Base-by-base conservation (phyloP, 2,797 vertebrate species). In the Picus viridis region DNA sequence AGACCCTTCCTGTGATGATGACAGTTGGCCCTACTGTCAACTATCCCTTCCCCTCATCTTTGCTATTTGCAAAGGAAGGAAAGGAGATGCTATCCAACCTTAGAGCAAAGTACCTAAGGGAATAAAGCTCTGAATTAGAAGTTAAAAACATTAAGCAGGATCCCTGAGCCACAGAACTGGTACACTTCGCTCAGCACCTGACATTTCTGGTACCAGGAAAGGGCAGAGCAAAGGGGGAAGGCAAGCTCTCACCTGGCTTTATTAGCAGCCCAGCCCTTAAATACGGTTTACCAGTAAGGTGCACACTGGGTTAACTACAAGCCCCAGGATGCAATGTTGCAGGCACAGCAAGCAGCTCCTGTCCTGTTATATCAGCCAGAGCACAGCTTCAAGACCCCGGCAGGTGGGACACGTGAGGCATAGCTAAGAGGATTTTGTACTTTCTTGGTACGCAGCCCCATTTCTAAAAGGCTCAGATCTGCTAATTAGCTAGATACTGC, bases 211-310 rank as follows among this genome's bases (percentile, higher is more conserved):
- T 19, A 32, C 4, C 7, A 13, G 17, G 20, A 17, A 32, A 32
- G 23, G 58, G 7, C 34, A 8, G 8, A 29, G 24, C 41, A 45
- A 16, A 59, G 15, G 30, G 8, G 36, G 30, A 43, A 32, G 41
- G 5, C 7, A 8, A 68, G 30, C 24, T 45, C 51, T 18, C 17
- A 5, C 14, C 5, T 5, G 62, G 45, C 43, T 9, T 29, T 64
- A 4, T 7, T 6, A 17, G 10, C 49, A 58, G 27, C 30, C 5
- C 0, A 0, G 13, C 11, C 6, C 58, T 23, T 2, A 1, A 11
- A 17, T 7, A 7, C 27, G 11, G 29, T 7, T 56, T 3, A 7
- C 29, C 49, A 30, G 45, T 5, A 1, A 9, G 30, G 61, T 0
- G 36, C 62, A 3, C 18, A 13, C 6, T 10, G 30, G n/a, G 27